A percentile compares a stretch with the other conserved stretches of the same genome.
Evolutionary conservation across 1,140 invertebrate species (phyloP).

Genomic region (Cheumatopsyche charites): DNA sequence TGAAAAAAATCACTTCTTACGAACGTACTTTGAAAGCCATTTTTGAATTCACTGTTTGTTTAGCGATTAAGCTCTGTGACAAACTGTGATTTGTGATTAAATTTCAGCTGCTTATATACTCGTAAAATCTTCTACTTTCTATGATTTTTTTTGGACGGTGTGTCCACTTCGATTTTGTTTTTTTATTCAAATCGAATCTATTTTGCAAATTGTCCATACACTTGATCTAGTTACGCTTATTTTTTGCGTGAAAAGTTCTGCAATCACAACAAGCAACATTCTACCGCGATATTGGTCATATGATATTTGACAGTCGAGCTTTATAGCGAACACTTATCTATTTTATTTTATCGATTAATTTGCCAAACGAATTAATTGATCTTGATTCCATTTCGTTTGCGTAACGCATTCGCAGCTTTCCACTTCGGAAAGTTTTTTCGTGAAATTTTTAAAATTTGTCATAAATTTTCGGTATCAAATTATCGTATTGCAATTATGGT

Average conservation of each 20-base stretch:
- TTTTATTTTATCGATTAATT: too few species aligned
- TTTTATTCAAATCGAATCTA: neutral
- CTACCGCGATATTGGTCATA: neutral
- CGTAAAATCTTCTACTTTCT: slow-evolving; percentile 7
- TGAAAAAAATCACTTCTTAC: slow-evolving; percentile 6
- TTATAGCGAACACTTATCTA: too few species aligned
- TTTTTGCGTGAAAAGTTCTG: slow-evolving; percentile 3
- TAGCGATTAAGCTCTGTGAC: slow-evolving; percentile 31
- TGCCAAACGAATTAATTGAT: too few species aligned
- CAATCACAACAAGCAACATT: neutral
- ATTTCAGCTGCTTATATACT: slow-evolving; percentile 15
- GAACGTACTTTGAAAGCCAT: slow-evolving; percentile 47
- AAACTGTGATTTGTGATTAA: slow-evolving; percentile 38
- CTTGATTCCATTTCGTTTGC: too few species aligned
- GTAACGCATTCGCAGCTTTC: too few species aligned
- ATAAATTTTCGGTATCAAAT: too few species aligned
- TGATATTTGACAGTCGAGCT: slow-evolving; percentile 2
- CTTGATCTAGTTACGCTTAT: slow-evolving; percentile 14
- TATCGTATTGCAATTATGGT: too few species aligned
- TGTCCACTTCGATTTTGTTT: neutral
- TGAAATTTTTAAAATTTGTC: too few species aligned
- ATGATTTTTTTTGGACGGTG: neutral
- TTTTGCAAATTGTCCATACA: slow-evolving; percentile 12
- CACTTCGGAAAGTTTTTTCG: too few species aligned
- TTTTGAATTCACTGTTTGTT: slow-evolving; percentile 31